Conservation (phyloP, 2,797 vertebrate species). For the Chromobotia macracanthus region DNA sequence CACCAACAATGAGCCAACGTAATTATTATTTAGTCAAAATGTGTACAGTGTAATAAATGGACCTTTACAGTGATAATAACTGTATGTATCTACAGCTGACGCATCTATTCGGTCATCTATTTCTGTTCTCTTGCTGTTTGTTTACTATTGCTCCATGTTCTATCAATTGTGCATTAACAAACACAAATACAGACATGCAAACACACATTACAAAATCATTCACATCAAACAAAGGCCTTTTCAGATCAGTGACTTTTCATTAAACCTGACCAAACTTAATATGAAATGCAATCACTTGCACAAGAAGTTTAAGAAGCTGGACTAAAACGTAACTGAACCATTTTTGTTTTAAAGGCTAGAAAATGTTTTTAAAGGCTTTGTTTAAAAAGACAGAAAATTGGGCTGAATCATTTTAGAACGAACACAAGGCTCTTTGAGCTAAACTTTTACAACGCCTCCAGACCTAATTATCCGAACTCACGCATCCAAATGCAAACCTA, state of each 20-base stretch:
- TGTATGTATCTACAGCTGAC: neutral
- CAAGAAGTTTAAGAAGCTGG: too few species aligned
- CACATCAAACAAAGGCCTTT: neutral
- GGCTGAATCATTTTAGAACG: too few species aligned
- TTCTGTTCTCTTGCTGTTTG: neutral
- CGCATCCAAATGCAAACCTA: neutral
- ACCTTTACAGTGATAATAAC: neutral
- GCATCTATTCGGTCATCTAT: neutral
- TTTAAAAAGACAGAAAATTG: too few species aligned
- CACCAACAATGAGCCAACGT: slow-evolving; percentile 8
- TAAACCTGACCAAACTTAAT: neutral
- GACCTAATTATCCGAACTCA: neutral
- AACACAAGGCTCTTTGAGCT: too few species aligned
- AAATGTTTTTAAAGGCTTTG: too few species aligned
- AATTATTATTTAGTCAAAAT: neutral
- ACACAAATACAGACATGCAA: neutral
- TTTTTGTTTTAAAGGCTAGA: too few species aligned
- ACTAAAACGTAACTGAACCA: too few species aligned
- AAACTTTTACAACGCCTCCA: neutral
- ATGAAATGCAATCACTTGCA: too few species aligned
- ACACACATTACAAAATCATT: too few species aligned
- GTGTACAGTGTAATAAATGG: slow-evolving; percentile 8
- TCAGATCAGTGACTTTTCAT: neutral
- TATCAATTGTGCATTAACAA: neutral
- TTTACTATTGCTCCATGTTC: neutral